phyloP scores from a whole-genome alignment of 2,113 vertebrate species.

The Epinephelus fuscoguttatus region DNA sequence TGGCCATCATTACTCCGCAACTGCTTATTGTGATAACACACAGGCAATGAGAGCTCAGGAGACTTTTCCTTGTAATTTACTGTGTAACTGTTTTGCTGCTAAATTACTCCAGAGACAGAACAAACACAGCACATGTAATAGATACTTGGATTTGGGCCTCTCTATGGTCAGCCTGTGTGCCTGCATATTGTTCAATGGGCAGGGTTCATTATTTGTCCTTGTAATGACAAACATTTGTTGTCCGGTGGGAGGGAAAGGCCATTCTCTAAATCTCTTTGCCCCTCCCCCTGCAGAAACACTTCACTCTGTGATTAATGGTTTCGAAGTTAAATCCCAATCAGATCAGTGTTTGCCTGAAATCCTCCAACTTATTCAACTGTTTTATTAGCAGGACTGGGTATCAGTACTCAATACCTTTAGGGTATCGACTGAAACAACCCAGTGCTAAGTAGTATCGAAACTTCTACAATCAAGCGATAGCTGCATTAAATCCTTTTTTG shows the following conservation, averaged over 20 bases:
- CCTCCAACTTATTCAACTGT: slow-evolving; percentile 52
- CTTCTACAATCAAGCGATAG: too few species aligned
- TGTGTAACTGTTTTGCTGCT: slow-evolving; percentile 43
- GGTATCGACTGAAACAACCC: too few species aligned
- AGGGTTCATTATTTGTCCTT: slow-evolving; percentile 67
- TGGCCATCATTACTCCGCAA: slow-evolving; percentile 10
- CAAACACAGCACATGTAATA: slow-evolving; percentile 52
- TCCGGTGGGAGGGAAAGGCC: slow-evolving; percentile 51
- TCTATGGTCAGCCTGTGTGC: slow-evolving; percentile 22
- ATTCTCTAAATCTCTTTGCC: slow-evolving; percentile 50
- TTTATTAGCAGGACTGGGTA: slow-evolving; percentile 46
- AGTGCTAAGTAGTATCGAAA: too few species aligned
- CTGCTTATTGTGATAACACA: slow-evolving; percentile 49
- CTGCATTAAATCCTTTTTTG: too few species aligned
- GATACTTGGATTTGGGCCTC: slow-evolving; percentile 46
- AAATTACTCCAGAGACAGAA: slow-evolving; percentile 57
- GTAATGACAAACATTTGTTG: slow-evolving; percentile 70
- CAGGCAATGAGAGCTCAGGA: slow-evolving; percentile 25
- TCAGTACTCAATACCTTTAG: too few species aligned
- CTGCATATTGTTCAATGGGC: slow-evolving; percentile 62
- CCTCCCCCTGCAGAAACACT: slow-evolving; percentile 21
- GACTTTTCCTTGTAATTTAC: slow-evolving; percentile 49
- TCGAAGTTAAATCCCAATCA: slow-evolving; percentile 67
- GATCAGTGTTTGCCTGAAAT: slow-evolving; percentile 47
- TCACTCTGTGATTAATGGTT: slow-evolving; percentile 60